A percentile compares a stretch with the other conserved stretches of the same genome.
phyloP scores from a whole-genome alignment of 2,113 vertebrate species.

The Anarhynchus alexandrinus region DNA sequence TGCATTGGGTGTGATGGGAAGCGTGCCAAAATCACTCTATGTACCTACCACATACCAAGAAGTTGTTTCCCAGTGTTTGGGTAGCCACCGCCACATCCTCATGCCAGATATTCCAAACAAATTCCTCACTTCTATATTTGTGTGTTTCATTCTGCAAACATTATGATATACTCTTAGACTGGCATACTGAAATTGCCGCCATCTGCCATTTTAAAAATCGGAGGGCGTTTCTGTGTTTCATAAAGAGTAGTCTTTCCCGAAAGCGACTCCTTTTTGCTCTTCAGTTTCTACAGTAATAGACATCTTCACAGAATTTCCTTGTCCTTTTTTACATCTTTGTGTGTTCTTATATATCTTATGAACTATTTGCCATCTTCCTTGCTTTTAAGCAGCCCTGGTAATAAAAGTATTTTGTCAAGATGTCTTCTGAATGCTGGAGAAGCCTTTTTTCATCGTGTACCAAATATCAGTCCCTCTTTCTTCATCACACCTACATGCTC shows the following conservation, averaged over 20 bases:
- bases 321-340: neutral
- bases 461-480: neutral
- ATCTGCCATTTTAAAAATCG: neutral
- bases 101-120: neutral
- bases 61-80: neutral
- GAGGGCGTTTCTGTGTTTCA: neutral
- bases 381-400: neutral
- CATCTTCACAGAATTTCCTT: neutral
- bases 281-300: neutral
- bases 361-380: neutral
- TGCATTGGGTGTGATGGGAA: neutral
- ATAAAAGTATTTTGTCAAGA: neutral
- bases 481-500: neutral
- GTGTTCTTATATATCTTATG: rapidly evolving
- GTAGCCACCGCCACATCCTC: neutral
- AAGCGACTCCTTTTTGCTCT: neutral
- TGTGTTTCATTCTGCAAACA: neutral
- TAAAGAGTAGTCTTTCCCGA: neutral
- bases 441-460: neutral
- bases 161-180: neutral
- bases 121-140: neutral
- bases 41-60: neutral
- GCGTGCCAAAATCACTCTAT: neutral
- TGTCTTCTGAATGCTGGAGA: neutral
- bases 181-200: neutral